Evolutionary conservation across 2,797 vertebrate genomes (phyloP).

Genomic region (Peromyscus eremicus): DNA sequence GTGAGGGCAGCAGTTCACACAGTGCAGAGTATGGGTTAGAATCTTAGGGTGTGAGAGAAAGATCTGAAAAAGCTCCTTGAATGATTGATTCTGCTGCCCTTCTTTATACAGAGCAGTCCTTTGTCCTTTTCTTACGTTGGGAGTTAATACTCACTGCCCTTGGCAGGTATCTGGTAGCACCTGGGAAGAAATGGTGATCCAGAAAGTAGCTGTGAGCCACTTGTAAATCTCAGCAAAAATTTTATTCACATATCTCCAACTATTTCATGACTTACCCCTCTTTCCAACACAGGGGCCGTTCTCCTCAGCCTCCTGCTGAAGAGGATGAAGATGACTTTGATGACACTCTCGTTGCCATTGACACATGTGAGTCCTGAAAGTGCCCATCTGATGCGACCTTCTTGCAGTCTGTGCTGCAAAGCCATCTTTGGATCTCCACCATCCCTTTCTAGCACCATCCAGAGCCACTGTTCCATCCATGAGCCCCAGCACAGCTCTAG

Average conservation of each 20-base stretch:
- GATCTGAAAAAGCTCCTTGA: background rate
- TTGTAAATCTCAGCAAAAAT: constrained; percentile 7
- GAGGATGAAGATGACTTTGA: constrained; percentile 97
- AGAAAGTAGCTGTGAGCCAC: background rate
- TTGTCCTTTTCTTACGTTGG: background rate
- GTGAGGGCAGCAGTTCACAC: background rate
- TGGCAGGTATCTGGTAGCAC: background rate
- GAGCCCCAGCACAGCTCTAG: background rate
- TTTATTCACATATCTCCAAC: background rate
- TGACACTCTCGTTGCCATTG: constrained; percentile 94
- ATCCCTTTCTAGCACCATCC: background rate
- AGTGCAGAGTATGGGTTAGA: background rate
- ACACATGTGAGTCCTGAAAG: constrained; percentile 93
- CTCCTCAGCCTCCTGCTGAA: constrained; percentile 95
- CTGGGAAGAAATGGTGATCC: constrained; percentile 18
- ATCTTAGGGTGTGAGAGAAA: background rate
- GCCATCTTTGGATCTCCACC: background rate
- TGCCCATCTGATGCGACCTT: background rate
- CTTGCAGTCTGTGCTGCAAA: background rate
- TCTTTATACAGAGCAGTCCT: background rate
- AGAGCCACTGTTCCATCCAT: background rate
- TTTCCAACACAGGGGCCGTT: constrained; percentile 90
- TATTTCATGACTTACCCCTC: background rate
- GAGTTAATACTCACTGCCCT: background rate
- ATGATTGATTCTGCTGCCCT: background rate